Percentiles rank a stretch among this genome's conserved stretches.
phyloP scores from a whole-genome alignment of 2,797 vertebrate species.

The Darevskia mixta region DNA sequence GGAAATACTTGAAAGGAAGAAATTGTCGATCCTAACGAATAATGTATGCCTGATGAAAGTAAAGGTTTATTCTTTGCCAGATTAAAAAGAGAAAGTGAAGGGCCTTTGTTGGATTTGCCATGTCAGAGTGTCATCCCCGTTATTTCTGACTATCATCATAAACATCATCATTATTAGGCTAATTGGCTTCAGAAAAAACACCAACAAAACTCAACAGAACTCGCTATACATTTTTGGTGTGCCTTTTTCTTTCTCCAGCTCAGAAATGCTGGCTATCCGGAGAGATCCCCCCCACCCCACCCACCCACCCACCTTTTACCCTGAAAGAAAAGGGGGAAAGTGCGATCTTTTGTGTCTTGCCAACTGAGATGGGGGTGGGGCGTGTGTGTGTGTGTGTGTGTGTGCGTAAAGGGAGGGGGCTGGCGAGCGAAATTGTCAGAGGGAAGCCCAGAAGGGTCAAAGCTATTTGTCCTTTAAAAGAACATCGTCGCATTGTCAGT shows the following conservation, averaged over 20 bases:
- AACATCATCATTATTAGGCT: too few relatives aligned
- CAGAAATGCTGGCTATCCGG: slow-evolving; percentile 21
- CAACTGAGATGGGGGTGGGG: not conserved
- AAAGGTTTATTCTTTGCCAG: slow-evolving; percentile 49
- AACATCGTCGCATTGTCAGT: slow-evolving; percentile 76
- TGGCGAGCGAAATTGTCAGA: not conserved
- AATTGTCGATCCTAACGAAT: slow-evolving; percentile 61
- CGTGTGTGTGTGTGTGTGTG: not conserved
- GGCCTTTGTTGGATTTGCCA: slow-evolving; percentile 54
- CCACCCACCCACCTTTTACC: slow-evolving; percentile 39
- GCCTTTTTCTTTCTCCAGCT: slow-evolving; percentile 51
- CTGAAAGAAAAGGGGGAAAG: slow-evolving; percentile 38
- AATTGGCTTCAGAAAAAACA: not conserved
- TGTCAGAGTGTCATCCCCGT: slow-evolving; percentile 53
- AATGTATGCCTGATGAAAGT: slow-evolving; percentile 34
- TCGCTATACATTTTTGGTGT: slow-evolving; percentile 49
- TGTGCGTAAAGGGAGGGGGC: not conserved
- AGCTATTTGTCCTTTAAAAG: slow-evolving; percentile 80
- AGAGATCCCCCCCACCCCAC: slow-evolving; percentile 35
- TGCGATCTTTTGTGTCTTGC: not conserved
- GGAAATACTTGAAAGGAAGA: slow-evolving; percentile 75
- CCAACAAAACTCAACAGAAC: not conserved
- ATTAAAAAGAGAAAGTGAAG: slow-evolving; percentile 46
- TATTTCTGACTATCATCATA: slow-evolving; percentile 27
- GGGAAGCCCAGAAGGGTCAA: slow-evolving; percentile 40